Evolutionary conservation across 2,797 vertebrate genomes (phyloP), one percentile per base, ranked within the genome.

Genomic region (Betta splendens): DNA sequence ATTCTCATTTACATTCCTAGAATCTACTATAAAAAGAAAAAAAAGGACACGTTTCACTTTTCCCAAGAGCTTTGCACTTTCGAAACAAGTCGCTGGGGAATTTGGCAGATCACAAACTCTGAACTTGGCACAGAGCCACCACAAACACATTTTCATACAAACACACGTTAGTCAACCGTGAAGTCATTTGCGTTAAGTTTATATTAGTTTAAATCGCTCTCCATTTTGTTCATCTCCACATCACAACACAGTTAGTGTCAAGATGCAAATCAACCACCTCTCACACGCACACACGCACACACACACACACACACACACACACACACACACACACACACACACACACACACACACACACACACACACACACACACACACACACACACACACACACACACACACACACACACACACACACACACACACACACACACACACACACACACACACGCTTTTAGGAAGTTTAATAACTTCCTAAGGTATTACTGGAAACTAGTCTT

Each of bases 261-360:
- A 56, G 17, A 33, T 9, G 44, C 20, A 29, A 38, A 44, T 1
- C 1, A n/a, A 63, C 42, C 22, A 10, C 11, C n/a, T 23, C 66
- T n/a, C n/a, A n/a, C n/a, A n/a, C n/a, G n/a, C n/a, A n/a, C n/a
- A 70, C 54, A 75, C 60, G 11, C 87, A 82, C 85, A 81, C 85
- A 70, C 54, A 75, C 60, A 11, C 87, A 82, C 85, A 81, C 85
- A 70, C 54, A 75, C 60, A 11, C 87, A 82, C 85, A 81, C 85
- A 70, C 54, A 75, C 60, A 11, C 87, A 82, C 85, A 81, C 85
- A 70, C 54, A 75, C 60, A 11, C 87, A 82, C 85, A 81, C 85
- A 70, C 54, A 75, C 60, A 11, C 87, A 82, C 85, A 81, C 85
- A 70, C 54, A 75, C 60, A 11, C 87, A 82, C 85, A 81, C 85